Percentiles rank a stretch among this genome's conserved stretches.
phyloP scores from a whole-genome alignment of 1,140 invertebrate species.

The Bombus superbus region DNA sequence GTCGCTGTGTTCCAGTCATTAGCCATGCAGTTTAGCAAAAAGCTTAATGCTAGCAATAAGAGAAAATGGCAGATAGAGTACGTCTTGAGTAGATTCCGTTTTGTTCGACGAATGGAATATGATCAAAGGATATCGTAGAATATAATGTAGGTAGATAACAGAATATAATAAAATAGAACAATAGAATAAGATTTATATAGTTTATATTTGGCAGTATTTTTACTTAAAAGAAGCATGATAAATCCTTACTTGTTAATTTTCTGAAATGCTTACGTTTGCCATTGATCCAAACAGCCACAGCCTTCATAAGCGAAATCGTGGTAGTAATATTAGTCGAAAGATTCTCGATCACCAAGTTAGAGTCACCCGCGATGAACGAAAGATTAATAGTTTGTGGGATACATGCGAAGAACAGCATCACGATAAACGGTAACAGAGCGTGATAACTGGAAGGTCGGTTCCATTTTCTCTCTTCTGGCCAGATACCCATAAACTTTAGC shows the following conservation, averaged over 20 bases:
- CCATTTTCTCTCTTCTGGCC: constrained; percentile 50
- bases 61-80: neutral
- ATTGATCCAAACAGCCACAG: constrained; percentile 44
- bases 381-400: constrained; percentile 46
- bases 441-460: constrained; percentile 28
- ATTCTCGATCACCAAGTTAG: constrained; percentile 54
- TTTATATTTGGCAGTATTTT: too few species aligned
- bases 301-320: constrained; percentile 42
- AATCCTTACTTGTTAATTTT: too few species aligned
- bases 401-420: constrained; percentile 36
- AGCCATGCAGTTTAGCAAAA: constrained; percentile 48
- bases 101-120: neutral
- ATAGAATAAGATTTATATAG: too few species aligned
- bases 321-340: constrained; percentile 51
- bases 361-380: constrained; percentile 15
- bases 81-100: neutral
- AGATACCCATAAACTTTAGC: constrained; percentile 52
- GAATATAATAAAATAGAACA: too few species aligned
- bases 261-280: constrained; percentile 52
- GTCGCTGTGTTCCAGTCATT: constrained; percentile 42
- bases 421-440: constrained; percentile 3
- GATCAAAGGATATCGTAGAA: neutral
- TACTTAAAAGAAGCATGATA: too few species aligned
- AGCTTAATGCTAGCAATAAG: constrained; percentile 44
- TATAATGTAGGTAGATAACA: neutral